Evolutionary conservation across 2,888 invertebrate genomes (phyloP).

Genomic region (Temnothorax ravouxi): DNA sequence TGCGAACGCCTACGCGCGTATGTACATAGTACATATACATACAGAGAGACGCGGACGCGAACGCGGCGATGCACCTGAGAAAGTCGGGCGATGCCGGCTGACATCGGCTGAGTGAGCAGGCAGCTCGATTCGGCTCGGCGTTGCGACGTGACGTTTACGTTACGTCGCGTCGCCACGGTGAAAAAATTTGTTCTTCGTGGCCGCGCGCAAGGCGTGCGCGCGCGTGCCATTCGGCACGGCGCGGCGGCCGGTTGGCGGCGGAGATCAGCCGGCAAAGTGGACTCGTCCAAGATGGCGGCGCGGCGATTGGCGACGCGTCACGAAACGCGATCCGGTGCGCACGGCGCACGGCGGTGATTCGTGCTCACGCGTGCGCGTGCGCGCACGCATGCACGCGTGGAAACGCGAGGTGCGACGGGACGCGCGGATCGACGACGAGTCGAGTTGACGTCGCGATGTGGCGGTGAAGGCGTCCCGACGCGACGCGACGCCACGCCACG

Average conservation of each 20-base stretch:
- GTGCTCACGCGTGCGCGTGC: background rate
- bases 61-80: constrained; percentile 51
- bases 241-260: constrained; percentile 54
- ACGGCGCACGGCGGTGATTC: background rate
- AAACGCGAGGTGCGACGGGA: background rate
- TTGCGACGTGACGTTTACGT: background rate
- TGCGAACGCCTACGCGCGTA: constrained; percentile 64
- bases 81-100: constrained; percentile 44
- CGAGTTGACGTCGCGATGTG: constrained; percentile 17
- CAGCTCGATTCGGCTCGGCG: constrained; percentile 10
- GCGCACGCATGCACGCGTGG: background rate
- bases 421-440: constrained; percentile 1
- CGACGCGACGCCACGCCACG: constrained; percentile 69
- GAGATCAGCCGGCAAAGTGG: constrained; percentile 77
- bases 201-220: constrained; percentile 9
- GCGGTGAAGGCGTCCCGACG: constrained; percentile 68
- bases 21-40: background rate
- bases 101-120: constrained; percentile 30
- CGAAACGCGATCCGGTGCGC: background rate
- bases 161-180: background rate
- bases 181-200: background rate
- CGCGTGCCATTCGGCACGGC: constrained; percentile 58
- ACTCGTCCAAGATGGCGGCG: constrained; percentile 85
- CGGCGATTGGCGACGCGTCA: constrained; percentile 68
- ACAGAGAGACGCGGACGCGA: background rate